Base-by-base conservation (phyloP, 2,888 invertebrate genomes). In the Drosophila testacea region DNA sequence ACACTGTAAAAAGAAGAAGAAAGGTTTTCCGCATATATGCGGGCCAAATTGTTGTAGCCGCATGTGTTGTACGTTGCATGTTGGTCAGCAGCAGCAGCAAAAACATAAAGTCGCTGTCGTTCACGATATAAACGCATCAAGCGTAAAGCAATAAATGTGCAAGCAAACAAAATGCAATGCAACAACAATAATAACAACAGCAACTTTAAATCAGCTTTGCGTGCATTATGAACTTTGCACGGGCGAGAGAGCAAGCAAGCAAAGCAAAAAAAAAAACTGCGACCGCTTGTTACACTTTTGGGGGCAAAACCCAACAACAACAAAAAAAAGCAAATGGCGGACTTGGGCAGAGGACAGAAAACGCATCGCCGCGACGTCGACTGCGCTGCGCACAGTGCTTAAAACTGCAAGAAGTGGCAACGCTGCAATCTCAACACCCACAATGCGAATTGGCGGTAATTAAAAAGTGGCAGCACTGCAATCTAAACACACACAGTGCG, bases 71-170 rank as follows among this genome's bases (percentile, higher is more conserved):
- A 36, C 66, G 55, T 73, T 73, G 78, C 79, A 73, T 79, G 81
- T 67, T 81, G 83, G 76, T 73, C 76, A 78, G 75, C 70, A 55
- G 57, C 77, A 68, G 22, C 22, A 22, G 22, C 22, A 59, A 16
- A 59, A 75, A 60, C 62, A 67, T 47, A 69, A 69, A 71, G 63
- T 67, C 77, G 69, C 52, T 50, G 36, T 38, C 56, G 61, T 59
- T 72, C 59, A 48, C 55, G 62, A 70, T 73, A 74, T 80, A 81
- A 85, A 87, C 81, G 83, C 88, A 88, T 76, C 89, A 85, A 88
- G 87, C 87, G 87, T 88, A 85, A 89, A 88, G 87, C 79, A 83
- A 89, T 85, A 88, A 83, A 88, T 82, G 88, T 81, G 83, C 86
- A 88, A 70, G 79, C 72, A 64, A 73, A 65, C 59, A 68, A 67